phyloP scores from a whole-genome alignment of 2,113 vertebrate genomes.

The Sturnira hondurensis region DNA sequence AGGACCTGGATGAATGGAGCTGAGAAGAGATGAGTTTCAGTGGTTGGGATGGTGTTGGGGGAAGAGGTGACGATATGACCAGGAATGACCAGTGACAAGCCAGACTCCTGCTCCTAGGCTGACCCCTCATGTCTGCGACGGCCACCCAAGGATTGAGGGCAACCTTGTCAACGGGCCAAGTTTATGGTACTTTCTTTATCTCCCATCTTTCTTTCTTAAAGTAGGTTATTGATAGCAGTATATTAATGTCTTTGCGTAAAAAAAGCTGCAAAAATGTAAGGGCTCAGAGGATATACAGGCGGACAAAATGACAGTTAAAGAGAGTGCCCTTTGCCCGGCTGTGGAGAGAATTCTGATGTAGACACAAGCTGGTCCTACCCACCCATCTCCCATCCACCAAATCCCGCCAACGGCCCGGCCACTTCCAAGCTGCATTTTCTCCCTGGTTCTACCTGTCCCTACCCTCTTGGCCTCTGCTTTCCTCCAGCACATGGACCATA shows the following conservation, averaged over 20 bases:
- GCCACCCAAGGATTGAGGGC: neutral
- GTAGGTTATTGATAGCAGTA: neutral
- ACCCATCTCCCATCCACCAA: neutral
- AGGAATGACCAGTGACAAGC: no score
- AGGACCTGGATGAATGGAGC: neutral
- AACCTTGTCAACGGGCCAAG: neutral
- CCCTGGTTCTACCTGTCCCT: neutral
- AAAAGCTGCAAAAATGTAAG: neutral
- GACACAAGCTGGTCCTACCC: neutral
- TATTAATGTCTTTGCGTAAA: neutral
- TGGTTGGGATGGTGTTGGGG: neutral
- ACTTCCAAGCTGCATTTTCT: neutral
- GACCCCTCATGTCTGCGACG: neutral
- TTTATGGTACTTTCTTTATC: neutral
- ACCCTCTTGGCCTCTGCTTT: neutral
- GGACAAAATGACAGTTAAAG: neutral
- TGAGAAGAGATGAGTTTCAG: fast-evolving
- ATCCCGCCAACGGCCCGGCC: neutral
- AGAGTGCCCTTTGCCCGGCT: neutral
- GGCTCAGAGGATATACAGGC: neutral
- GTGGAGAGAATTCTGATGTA: neutral
- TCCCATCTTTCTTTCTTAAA: neutral
- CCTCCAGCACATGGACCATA: neutral
- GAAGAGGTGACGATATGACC: neutral
- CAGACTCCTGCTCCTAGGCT: neutral